phyloP scores from a whole-genome alignment of 1,140 invertebrate species.

The Conopomorpha cramerella region DNA sequence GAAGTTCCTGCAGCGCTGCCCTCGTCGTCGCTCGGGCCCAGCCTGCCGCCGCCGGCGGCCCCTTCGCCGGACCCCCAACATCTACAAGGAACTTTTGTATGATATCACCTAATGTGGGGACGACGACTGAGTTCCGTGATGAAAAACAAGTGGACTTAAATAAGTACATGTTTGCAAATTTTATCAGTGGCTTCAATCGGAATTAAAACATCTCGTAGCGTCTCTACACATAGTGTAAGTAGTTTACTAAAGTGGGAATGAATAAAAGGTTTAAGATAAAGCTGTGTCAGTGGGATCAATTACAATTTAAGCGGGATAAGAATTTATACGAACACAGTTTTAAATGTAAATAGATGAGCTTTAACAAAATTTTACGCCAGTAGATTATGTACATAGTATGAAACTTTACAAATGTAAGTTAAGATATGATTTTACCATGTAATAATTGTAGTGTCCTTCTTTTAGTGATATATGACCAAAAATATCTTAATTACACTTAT shows the following conservation, averaged over 20 bases:
- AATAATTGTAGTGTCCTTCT: too few species aligned
- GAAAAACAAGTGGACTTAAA: slow-evolving; percentile 71
- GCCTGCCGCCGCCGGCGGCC: slow-evolving; percentile 26
- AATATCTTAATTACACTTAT: slow-evolving; percentile 11
- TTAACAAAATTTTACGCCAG: neutral
- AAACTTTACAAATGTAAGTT: too few species aligned
- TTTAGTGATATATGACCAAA: slow-evolving; percentile 8
- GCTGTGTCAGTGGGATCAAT: slow-evolving; percentile 4
- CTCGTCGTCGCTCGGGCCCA: slow-evolving; percentile 51
- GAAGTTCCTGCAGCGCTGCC: slow-evolving; percentile 56
- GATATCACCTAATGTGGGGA: slow-evolving; percentile 90
- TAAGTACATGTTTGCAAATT: slow-evolving; percentile 4
- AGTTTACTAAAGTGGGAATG: neutral
- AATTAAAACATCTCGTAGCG: slow-evolving; percentile 12
- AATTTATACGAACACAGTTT: neutral
- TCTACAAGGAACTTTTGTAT: slow-evolving; percentile 87
- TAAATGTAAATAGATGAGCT: neutral
- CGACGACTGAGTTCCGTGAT: slow-evolving; percentile 71
- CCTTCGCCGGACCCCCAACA: slow-evolving; percentile 76
- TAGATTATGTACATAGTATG: too few species aligned
- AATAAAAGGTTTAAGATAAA: neutral
- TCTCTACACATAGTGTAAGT: slow-evolving; percentile 15
- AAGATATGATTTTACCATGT: too few species aligned
- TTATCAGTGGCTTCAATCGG: slow-evolving; percentile 4
- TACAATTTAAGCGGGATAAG: slow-evolving; percentile 5